phyloP scores from a whole-genome alignment of 2,797 vertebrate genomes.

The Channallabes apus region DNA sequence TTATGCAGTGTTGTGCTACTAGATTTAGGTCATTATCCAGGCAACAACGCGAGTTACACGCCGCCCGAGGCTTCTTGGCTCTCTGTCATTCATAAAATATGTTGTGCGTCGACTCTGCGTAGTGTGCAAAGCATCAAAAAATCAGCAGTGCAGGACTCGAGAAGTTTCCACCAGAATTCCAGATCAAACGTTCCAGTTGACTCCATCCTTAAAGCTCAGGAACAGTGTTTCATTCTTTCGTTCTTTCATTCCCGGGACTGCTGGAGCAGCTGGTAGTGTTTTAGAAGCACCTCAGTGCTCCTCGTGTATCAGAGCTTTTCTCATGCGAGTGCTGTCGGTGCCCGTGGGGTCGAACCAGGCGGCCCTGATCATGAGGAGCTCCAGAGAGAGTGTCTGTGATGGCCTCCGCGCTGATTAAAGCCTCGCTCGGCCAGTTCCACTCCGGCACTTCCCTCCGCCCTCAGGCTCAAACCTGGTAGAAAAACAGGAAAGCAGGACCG shows the following conservation, averaged over 20 bases:
- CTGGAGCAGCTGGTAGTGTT: conserved; percentile 31
- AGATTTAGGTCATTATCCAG: background rate
- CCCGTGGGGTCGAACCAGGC: conserved; percentile 45
- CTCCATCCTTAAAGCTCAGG: conserved; percentile 10
- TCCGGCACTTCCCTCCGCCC: conserved; percentile 39
- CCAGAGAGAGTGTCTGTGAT: conserved; percentile 47
- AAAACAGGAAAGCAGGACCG: conserved; percentile 35
- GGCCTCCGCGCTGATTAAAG: conserved; percentile 55
- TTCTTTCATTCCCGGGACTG: conserved; percentile 8
- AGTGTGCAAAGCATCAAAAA: conserved; percentile 24
- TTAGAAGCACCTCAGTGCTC: conserved; percentile 31
- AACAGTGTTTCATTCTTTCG: conserved; percentile 23
- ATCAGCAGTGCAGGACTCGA: conserved; percentile 20
- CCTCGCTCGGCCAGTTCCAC: conserved; percentile 41
- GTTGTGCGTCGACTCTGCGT: background rate
- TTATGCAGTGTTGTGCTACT: background rate
- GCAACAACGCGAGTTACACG: background rate
- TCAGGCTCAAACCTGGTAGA: conserved; percentile 43
- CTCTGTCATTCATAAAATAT: background rate
- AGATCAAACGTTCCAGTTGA: conserved; percentile 29
- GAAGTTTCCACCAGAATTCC: conserved; percentile 18
- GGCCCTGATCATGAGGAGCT: conserved; percentile 46
- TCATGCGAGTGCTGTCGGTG: conserved; percentile 36
- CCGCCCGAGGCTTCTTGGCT: background rate
- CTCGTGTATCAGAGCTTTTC: conserved; percentile 43